phyloP scores from a whole-genome alignment of 1,140 invertebrate genomes.

The Scaptomyza graminum region DNA sequence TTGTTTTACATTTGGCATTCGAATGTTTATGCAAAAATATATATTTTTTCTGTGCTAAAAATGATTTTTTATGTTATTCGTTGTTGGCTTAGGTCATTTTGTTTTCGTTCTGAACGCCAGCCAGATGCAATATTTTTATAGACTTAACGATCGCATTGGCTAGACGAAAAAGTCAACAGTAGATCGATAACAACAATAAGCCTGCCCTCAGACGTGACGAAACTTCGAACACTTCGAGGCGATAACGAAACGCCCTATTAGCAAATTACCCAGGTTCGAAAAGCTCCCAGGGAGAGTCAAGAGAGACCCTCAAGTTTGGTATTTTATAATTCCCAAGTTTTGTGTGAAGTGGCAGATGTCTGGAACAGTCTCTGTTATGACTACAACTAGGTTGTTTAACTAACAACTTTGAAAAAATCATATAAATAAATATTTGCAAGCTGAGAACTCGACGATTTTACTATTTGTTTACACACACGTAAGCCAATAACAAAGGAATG shows the following conservation, averaged over 20 bases:
- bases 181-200: constrained; percentile 48
- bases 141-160: constrained; percentile 64
- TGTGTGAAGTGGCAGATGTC: constrained; percentile 11
- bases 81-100: constrained; percentile 11
- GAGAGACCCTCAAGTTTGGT: not conserved
- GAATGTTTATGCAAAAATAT: not conserved
- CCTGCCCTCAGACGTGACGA: constrained; percentile 44
- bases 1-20: not conserved
- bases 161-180: constrained; percentile 56
- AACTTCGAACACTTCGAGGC: constrained; percentile 37
- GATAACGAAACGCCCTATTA: constrained; percentile 38
- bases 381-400: constrained; percentile 21
- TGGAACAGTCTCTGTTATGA: constrained; percentile 24
- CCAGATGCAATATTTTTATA: constrained; percentile 8
- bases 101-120: not conserved
- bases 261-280: constrained; percentile 45
- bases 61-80: not conserved
- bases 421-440: constrained; percentile 74
- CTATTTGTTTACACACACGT: constrained; percentile 79
- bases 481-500: constrained; percentile 59
- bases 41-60: not conserved
- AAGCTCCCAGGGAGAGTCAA: not conserved
- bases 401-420: constrained; percentile 30
- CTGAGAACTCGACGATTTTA: constrained; percentile 70
- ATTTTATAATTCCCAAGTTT: constrained; percentile 1